Evolutionary conservation across 1,140 invertebrate genomes (phyloP).

Genomic region (Nasonia giraulti): DNA sequence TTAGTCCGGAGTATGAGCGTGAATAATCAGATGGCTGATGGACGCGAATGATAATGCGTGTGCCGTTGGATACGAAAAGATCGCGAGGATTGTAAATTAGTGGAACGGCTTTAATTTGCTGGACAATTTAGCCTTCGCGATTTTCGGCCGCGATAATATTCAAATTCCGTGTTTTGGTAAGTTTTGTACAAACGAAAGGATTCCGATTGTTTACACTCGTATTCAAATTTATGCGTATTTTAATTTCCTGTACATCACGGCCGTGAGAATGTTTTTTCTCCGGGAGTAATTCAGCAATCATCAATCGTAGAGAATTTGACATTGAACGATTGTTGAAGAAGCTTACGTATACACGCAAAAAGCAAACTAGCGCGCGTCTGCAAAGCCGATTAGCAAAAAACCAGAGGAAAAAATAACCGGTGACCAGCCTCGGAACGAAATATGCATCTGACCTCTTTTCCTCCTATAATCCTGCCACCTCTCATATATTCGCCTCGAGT

Average conservation of each 20-base stretch:
- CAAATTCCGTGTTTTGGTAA: neutral
- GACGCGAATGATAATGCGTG: constrained; percentile 4
- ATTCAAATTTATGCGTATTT: too few species aligned
- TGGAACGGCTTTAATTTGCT: neutral
- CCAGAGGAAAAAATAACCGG: neutral
- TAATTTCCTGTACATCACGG: too few species aligned
- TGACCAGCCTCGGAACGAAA: neutral
- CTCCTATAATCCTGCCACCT: neutral
- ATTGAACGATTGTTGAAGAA: neutral
- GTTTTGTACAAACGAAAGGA: neutral
- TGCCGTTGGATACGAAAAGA: neutral
- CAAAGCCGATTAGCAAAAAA: constrained; percentile 9
- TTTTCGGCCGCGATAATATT: constrained; percentile 1
- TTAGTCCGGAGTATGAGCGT: neutral
- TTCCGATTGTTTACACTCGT: too few species aligned
- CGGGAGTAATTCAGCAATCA: too few species aligned
- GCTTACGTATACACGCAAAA: neutral
- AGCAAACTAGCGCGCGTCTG: neutral
- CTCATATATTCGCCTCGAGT: neutral
- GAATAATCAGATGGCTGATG: constrained; percentile 16
- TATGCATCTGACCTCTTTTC: constrained; percentile 27
- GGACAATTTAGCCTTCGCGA: neutral
- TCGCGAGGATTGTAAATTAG: neutral
- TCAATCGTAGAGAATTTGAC: too few species aligned
- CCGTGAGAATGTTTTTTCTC: too few species aligned